Evolutionary conservation across 2,888 invertebrate genomes (phyloP), one percentile per base, ranked within the genome.

Genomic region (Synergus gifuensis): DNA sequence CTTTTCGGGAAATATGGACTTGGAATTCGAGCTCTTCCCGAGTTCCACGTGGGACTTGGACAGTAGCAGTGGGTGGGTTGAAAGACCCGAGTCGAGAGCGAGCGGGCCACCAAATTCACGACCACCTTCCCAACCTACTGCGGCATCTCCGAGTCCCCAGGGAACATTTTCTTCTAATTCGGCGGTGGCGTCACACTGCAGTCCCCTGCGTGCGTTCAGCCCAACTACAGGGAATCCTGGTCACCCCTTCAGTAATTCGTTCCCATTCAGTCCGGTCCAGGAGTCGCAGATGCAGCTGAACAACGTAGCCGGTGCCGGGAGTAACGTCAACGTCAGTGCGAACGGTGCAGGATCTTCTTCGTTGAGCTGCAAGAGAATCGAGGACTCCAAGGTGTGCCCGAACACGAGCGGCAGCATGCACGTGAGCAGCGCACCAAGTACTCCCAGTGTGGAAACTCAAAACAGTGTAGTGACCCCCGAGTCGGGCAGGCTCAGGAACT

Each of bases 1-100:
- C 79, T 90, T 88, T 82, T 79, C 90, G 80, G 88, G 87, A 82
- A 88, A 88, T 83, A 91, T 91, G 90, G 96, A 96, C 87, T 94
- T 96, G 91, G 96, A 95, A 87, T 94, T 95, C 88, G 96, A 95
- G 86, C 93, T 95, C 84, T 94, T 94, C 89, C 94, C 94, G 64
- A 93, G 94, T 88, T 94, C 95, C 87, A 94, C 96, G 79, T 96
- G 95, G 93, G 95, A 93, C 78, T 87, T 93, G 88, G 93, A 93
- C 79, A 88, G 85, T 82, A 77, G 78, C 82, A 86, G 87, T 83
- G 88, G 87, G 88, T 73, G 73, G 88, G 78, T 69, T 67, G 91
- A 91, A 81, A 88, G 95, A 82, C 94, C 95, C 40, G 95, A 95
- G 86, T 95, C 95, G 64, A 93, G 95, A 83, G 94, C 95, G 84